Evolutionary conservation across 1,140 invertebrate species (phyloP), one percentile per base, ranked within the genome.

Genomic region (Uloborus diversus): DNA sequence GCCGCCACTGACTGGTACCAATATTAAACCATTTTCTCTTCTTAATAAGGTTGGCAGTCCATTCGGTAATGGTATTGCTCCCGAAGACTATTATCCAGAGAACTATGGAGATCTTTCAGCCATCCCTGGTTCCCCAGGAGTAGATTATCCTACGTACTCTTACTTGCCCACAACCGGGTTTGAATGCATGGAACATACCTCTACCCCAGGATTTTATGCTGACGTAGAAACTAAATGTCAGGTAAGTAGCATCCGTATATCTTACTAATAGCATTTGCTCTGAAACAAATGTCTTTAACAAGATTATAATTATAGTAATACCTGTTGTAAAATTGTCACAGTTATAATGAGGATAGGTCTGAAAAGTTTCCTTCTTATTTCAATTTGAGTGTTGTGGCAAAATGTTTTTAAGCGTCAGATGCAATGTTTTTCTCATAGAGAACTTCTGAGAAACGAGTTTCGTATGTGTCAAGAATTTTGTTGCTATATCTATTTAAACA

Each of bases 201-300:
- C 37, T 11, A 66, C 64, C 4, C 85, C 91, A 5, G 92, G 92
- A 0, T 93, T 93, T 85, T 93, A 93, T 84, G 92, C 92, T 7
- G 92, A 93, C 84, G 87, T 93, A 32, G 91, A 92, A 70, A 91
- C 91, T 33, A 91, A 90, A 64, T 93, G 92, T 85, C 92, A 93
- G 89, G 90, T 91, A 82, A 85, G 81, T 49, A 9, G 17, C 0
- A 53, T 7, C 9, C 0, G 9, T 42, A 2, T 42, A 42, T 1
- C 17, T 42, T 42, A 42, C 17, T 42, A 13, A 42, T 42, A 42
- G 37, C 37, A 42, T 42, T 42, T 42, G 7, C 17, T 42, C 17
- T 42, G 17, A 42, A 42, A 9, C 7, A 9, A 42, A 9, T 42
- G 17, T 9, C 37, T 9, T 42, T 42, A 9, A 7, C 37, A 42